Evolutionary conservation across 2,888 invertebrate species (phyloP).

Genomic region (Argyresthia goedartella): DNA sequence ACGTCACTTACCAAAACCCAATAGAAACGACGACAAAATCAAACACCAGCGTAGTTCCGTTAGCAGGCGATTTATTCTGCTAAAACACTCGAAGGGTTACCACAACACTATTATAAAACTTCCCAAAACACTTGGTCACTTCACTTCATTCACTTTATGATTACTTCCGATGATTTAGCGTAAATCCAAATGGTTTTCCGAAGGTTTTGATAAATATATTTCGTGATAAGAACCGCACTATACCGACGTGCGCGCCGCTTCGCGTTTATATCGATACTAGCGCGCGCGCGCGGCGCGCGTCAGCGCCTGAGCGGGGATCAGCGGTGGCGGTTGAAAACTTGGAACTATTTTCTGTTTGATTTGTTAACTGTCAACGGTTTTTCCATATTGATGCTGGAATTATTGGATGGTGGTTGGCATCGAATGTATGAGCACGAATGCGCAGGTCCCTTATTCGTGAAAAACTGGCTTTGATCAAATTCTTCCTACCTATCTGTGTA

Average conservation of each 20-base stretch:
- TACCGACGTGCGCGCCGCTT: constrained; percentile 13
- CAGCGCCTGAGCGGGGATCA: no score
- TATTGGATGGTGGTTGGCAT: no score
- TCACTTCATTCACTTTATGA: neutral
- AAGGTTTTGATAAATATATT: neutral
- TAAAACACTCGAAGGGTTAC: constrained; percentile 50
- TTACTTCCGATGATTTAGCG: neutral
- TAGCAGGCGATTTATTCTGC: constrained; percentile 40
- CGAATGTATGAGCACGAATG: no score
- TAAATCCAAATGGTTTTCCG: neutral
- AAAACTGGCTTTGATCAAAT: no score
- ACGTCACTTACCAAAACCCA: constrained; percentile 34
- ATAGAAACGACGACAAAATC: constrained; percentile 39
- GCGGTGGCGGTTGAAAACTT: constrained; percentile 13
- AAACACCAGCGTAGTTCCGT: constrained; percentile 44
- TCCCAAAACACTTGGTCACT: neutral
- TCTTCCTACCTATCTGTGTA: no score
- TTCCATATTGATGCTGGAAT: no score
- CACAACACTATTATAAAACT: constrained; percentile 10
- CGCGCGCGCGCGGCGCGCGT: constrained; percentile 23
- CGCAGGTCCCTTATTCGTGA: no score
- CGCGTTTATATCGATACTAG: constrained; percentile 38
- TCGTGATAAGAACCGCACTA: neutral
- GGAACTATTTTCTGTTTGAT: neutral
- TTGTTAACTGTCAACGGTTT: no score